Evolutionary conservation across 2,888 invertebrate genomes (phyloP), one percentile per base, ranked within the genome.

Genomic region (Adelphocoris suturalis): DNA sequence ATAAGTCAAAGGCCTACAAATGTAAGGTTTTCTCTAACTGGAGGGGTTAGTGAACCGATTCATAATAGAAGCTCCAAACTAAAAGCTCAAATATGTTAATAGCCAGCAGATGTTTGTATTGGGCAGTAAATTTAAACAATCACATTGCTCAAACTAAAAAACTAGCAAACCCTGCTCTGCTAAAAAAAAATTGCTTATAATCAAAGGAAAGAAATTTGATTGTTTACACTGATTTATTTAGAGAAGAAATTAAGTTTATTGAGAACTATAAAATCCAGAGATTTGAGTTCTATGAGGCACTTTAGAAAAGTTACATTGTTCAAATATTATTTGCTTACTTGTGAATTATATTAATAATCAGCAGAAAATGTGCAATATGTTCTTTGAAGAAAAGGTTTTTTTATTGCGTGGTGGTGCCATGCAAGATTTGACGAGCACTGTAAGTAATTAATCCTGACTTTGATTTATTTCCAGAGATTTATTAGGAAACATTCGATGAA

Each of bases 1-100:
- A 86, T 90, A 90, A 90, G 89, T 90, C 80, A 90, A 91, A 90
- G 91, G 91, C 91, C 91, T 91, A 91, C 91, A 90, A 90, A 68
- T 86, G 90, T 89, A 89, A 89, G 87, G 88, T 55, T 68, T 82
- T 89, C 89, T 90, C 89, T 78, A 86, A 82, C 82, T 57, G 78
- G 87, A 82, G 90, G 87, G 78, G 46, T 85, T 82, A 89, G 82
- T 89, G 84, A 89, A 89, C 82, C 89, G 84, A 90, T 89, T 90
- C 82, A 89, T 81, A 90, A 80, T 86, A 84, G 89, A 90, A 90
- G 90, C 90, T 90, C 90, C 86, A 89, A 90, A 89, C 37, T 76
- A 75, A 82, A 90, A 90, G 91, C 91, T 91, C 91, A 91, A 91
- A 91, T 91, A 86, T 87, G 82, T 88, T 89, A 87, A 88, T 91